Conservation (phyloP, 2,888 invertebrate species). For the Omphaloscelis lunosa region DNA sequence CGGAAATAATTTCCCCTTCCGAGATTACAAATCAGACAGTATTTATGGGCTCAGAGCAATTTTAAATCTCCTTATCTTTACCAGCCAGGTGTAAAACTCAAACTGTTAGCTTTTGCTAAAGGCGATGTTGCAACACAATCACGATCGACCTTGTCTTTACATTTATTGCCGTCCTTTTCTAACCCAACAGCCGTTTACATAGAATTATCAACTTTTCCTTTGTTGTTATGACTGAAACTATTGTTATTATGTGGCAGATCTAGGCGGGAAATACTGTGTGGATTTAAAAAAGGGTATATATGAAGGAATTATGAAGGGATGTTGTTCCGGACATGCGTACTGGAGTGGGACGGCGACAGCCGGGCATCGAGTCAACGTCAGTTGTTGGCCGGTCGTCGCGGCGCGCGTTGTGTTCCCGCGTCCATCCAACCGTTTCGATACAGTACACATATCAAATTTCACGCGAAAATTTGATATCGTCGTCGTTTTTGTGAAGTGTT, state of each 20-base stretch:
- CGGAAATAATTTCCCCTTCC: slow-evolving; percentile 54
- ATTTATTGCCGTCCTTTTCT: slow-evolving; percentile 75
- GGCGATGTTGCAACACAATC: slow-evolving; percentile 80
- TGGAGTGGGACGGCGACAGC: slow-evolving; percentile 85
- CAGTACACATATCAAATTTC: slow-evolving; percentile 90
- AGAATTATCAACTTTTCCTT: slow-evolving; percentile 26
- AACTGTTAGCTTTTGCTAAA: slow-evolving; percentile 78
- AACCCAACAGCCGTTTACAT: slow-evolving; percentile 43
- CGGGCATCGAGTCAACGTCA: slow-evolving; percentile 79
- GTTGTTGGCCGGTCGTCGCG: slow-evolving; percentile 85
- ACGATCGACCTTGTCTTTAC: slow-evolving; percentile 82
- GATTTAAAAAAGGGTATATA: slow-evolving; percentile 73
- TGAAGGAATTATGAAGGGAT: slow-evolving; percentile 82
- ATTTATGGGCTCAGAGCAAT: slow-evolving; percentile 71
- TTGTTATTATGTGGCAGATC: slow-evolving; percentile 60
- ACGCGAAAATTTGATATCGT: slow-evolving; percentile 90
- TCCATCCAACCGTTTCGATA: slow-evolving; percentile 72
- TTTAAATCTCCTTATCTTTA: slow-evolving; percentile 81
- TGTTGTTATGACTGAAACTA: slow-evolving; percentile 51
- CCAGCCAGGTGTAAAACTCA: slow-evolving; percentile 82
- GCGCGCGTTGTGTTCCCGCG: slow-evolving; percentile 76
- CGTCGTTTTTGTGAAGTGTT: slow-evolving; percentile 87
- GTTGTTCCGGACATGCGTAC: slow-evolving; percentile 88
- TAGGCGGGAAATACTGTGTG: slow-evolving; percentile 61
- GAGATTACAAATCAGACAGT: slow-evolving; percentile 68